Conservation (phyloP, 2,113 vertebrate genomes). For the Ranitomeya imitator region DNA sequence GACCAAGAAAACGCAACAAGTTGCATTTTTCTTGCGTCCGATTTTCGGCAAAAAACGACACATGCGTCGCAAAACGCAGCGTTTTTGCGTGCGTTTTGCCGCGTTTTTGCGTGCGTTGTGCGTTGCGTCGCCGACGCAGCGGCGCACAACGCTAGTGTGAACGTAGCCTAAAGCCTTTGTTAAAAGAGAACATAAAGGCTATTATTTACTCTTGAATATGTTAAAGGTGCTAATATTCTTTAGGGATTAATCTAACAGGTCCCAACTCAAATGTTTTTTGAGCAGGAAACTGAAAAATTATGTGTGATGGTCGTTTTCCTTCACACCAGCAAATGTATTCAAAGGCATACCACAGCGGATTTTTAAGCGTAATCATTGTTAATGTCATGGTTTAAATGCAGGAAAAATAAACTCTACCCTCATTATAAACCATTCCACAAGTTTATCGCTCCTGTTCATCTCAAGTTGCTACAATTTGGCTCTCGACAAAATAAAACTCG, state of each 20-base stretch:
- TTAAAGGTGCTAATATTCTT: neutral
- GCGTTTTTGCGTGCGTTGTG: too few relatives aligned
- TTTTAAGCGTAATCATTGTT: constrained; percentile 8
- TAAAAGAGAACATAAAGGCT: neutral
- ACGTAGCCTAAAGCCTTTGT: too few relatives aligned
- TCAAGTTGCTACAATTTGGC: constrained; percentile 46
- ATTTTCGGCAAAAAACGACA: too few relatives aligned
- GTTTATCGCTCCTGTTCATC: constrained; percentile 45
- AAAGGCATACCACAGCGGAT: neutral
- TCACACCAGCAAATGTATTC: neutral
- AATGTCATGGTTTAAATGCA: constrained; percentile 32
- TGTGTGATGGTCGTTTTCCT: neutral
- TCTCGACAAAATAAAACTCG: constrained; percentile 21
- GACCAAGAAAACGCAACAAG: too few relatives aligned
- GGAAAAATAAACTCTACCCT: constrained; percentile 46
- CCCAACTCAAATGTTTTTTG: neutral
- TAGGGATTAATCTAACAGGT: neutral
- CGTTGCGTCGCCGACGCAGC: too few relatives aligned
- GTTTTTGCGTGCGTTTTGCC: too few relatives aligned
- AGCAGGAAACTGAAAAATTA: neutral
- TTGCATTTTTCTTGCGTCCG: too few relatives aligned
- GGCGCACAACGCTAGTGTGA: too few relatives aligned
- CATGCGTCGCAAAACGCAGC: too few relatives aligned
- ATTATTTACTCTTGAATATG: neutral
- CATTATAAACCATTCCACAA: constrained; percentile 39